phyloP scores from a whole-genome alignment of 1,140 invertebrate species.

The Maconellicoccus hirsutus region DNA sequence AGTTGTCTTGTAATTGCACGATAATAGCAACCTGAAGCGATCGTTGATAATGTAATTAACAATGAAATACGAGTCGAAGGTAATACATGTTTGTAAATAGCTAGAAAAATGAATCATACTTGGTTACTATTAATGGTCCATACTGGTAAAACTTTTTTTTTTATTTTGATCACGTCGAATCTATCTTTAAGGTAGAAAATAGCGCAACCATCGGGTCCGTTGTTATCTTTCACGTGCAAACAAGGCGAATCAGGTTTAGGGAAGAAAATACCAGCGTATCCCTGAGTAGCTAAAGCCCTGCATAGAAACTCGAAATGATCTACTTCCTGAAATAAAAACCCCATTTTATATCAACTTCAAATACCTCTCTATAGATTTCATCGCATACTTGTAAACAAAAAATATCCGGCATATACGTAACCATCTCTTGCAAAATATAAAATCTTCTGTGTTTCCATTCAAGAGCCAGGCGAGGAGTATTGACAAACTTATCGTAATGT shows the following conservation, averaged over 20 bases:
- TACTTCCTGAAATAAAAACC: constrained; percentile 45
- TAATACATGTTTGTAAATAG: too few relatives aligned
- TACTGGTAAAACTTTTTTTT: constrained; percentile 52
- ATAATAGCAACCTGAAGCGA: constrained; percentile 48
- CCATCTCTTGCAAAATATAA: constrained; percentile 58
- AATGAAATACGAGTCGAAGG: too few relatives aligned
- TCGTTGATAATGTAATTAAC: background rate
- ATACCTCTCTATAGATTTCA: background rate
- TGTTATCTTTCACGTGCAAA: constrained; percentile 56
- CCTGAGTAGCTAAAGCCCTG: constrained; percentile 46
- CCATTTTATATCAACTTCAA: background rate
- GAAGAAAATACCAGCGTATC: constrained; percentile 58
- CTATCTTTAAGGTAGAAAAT: constrained; percentile 55
- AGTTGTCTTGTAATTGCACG: constrained; percentile 41
- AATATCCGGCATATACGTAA: constrained; percentile 54
- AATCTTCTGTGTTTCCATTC: constrained; percentile 54
- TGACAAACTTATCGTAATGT: constrained; percentile 59
- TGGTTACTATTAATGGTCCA: constrained; percentile 60
- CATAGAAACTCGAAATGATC: constrained; percentile 62
- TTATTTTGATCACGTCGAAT: constrained; percentile 46
- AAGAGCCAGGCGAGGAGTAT: constrained; percentile 55
- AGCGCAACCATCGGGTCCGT: constrained; percentile 69
- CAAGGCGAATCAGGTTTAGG: constrained; percentile 71
- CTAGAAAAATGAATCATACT: constrained; percentile 36
- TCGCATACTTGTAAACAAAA: constrained; percentile 63